Evolutionary conservation across 2,797 vertebrate species (phyloP), one percentile per base, ranked within the genome.

Genomic region (Melanotaenia maccullochi): DNA sequence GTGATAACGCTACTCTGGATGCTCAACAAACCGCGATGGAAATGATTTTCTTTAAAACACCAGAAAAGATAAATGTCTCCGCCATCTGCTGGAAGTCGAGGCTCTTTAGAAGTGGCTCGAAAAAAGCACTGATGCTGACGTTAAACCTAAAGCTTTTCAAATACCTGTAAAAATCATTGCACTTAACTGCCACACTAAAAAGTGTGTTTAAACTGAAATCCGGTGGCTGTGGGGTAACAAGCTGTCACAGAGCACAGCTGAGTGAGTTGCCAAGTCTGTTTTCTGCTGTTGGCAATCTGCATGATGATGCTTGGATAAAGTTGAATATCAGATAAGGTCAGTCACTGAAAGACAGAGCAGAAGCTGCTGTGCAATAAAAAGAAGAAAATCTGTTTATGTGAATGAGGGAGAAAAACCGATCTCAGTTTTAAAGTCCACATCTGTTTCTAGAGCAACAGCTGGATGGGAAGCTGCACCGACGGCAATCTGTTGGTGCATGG

Each of bases 141-240:
- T 86, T 86, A 71, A 83, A 88, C 68, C 28, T 57, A 60, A 55
- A 72, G 76, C 68, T 85, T 85, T 74, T 79, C 64, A 80, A 64
- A 78, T 11, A 82, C 76, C 76, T 71, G 58, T 84, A 77, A 78
- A 86, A 82, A 66, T 32, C 7, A 20, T 68, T 60, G 57, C 30
- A 32, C 30, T 32, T 32, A 32, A 32, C 30, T 32, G 30, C 78
- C 38, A 60, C 75, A 85, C 68, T 84, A 79, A 87, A 42, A 80
- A 83, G 71, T 32, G 30, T 32, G 30, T 9, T 87, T 76, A 69
- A 82, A 83, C 74, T 71, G 33, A 71, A 77, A 76, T 76, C 78
- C 70, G 59, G 68, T 67, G 76, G 68, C 79, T 73, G 49, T 47
- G 2, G 18, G 72, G 70, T 74, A 44, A 55, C 66, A 64, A 67